Base-by-base conservation (phyloP, 1,140 invertebrate species). In the Proctacanthus coquilletti region DNA sequence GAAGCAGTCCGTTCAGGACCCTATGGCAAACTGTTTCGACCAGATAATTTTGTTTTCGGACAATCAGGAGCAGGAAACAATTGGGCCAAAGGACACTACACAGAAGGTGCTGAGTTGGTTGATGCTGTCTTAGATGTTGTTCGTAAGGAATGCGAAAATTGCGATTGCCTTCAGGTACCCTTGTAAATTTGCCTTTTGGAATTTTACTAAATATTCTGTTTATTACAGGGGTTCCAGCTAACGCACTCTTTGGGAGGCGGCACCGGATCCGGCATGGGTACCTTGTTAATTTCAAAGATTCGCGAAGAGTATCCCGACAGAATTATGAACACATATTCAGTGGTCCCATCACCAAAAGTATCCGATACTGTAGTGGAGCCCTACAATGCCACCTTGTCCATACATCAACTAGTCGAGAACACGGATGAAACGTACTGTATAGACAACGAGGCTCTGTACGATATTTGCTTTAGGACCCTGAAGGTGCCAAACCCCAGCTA, bases 381-480 rank as follows among this genome's bases (percentile, higher is more conserved):
- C 0, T 84, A 83, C 64, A 83, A 83, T 48, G 76, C 79, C 5
- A 84, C 80, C 0, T 63, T 85, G 5, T 83, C 81, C 17, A 74
- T 84, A 33, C 80, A 85, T 46, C 81, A 84, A 51, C 54, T 85
- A 21, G 75, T 85, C 29, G 82, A 85, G 64, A 82, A 82, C 54
- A 84, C 79, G 5, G 81, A 85, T 52, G 78, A 84, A 59, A 80
- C 78, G 15, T 83, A 77, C 58, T 83, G 79, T 48, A 84, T 84
- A 51, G 82, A 85, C 55, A 84, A 84, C 59, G 86, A 91, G 58
- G 85, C 84, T 20, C 69, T 89, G 0, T 89, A 89, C 47, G 85
- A 89, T 50, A 89, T 89, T 41, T 89, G 85, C 63, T 89, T 88
- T 66, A 66, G 83, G 29, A 89, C 84, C 0, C 58, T 88, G 23